These are phyloP conservation scores for Phlogophora meticulosa DNA, from an alignment of 2,888 invertebrate species.

Conservation along the genomic window DNA sequence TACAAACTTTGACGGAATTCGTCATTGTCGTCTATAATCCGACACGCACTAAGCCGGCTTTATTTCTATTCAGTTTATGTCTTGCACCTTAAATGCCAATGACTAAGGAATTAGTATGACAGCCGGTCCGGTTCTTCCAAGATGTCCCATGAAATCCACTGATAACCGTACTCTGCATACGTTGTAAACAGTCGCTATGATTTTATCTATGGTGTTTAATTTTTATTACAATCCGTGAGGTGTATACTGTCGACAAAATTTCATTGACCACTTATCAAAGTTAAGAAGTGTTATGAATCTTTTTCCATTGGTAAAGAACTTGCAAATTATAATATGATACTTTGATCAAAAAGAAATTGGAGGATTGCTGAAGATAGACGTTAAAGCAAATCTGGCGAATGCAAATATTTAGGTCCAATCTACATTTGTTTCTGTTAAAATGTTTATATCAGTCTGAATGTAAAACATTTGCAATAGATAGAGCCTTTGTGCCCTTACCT, in stretches of 20 bases:
- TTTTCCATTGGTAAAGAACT: background rate
- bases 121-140: slow-evolving; percentile 56
- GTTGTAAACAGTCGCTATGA: slow-evolving; percentile 33
- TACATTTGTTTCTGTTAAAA: slow-evolving; percentile 27
- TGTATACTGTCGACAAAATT: background rate
- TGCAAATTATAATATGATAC: background rate
- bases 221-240: slow-evolving; percentile 7
- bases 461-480: slow-evolving; percentile 41
- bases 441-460: slow-evolving; percentile 39
- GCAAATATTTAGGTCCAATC: slow-evolving; percentile 11
- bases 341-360: background rate
- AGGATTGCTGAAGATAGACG: background rate
- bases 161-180: slow-evolving; percentile 46
- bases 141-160: slow-evolving; percentile 56
- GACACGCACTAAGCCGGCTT: too few relatives aligned
- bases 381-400: background rate
- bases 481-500: slow-evolving; percentile 47
- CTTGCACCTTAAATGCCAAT: slow-evolving; percentile 31
- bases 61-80: slow-evolving; percentile 21
- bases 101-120: slow-evolving; percentile 54
- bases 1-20: too few relatives aligned
- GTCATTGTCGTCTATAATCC: too few relatives aligned
- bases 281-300: background rate
- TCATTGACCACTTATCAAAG: background rate
- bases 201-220: slow-evolving; percentile 17